phyloP scores from a whole-genome alignment of 2,888 invertebrate genomes.

The Parasteatoda lunata region DNA sequence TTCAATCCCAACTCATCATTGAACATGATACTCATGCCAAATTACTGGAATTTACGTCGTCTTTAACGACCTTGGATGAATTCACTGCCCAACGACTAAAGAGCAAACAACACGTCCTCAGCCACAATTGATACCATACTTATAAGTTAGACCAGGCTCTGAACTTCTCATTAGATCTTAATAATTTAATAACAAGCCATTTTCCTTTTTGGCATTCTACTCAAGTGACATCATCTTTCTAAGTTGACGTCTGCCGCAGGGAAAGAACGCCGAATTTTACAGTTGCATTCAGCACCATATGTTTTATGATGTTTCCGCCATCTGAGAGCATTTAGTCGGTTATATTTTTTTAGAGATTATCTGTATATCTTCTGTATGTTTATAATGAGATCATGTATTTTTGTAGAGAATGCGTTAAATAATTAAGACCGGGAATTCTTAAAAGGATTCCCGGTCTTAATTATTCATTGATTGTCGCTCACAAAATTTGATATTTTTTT shows the following conservation, averaged over 20 bases:
- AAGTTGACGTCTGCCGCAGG: not conserved
- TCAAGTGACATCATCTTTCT: not conserved
- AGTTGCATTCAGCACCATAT: not conserved
- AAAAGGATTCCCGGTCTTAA: no score
- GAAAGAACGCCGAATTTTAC: not conserved
- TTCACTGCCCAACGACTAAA: not conserved
- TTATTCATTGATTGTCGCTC: no score
- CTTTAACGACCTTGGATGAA: not conserved
- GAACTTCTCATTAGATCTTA: not conserved
- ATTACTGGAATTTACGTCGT: no score
- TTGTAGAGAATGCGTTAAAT: no score
- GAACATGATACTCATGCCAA: no score
- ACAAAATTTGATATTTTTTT: no score
- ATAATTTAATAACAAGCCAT: conserved; percentile 2
- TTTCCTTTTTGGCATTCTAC: not conserved
- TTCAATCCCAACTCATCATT: no score
- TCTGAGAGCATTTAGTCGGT: conserved; percentile 10
- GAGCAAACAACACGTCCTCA: not conserved
- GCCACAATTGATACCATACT: conserved; percentile 1
- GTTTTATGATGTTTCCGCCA: conserved; percentile 5
- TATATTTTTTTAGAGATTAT: not conserved
- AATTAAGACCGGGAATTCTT: no score
- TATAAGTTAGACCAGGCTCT: not conserved
- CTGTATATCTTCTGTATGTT: no score
- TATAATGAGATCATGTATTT: no score